phyloP scores from a whole-genome alignment of 2,888 invertebrate species.

The Dolichomitus sp. region DNA sequence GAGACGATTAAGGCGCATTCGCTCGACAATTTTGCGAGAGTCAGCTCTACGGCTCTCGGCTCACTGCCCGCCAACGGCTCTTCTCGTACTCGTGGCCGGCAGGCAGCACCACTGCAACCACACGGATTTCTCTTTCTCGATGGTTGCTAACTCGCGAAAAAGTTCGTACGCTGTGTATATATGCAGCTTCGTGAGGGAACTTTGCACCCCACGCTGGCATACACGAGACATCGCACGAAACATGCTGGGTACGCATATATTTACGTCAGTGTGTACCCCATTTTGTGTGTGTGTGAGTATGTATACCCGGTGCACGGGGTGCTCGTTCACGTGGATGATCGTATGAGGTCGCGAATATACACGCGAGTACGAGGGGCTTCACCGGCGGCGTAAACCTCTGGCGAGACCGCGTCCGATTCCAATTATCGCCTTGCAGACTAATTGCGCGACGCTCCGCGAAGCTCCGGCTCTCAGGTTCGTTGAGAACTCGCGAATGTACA shows the following conservation, averaged over 20 bases:
- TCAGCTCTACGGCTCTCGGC: constrained; percentile 49
- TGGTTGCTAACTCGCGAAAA: constrained; percentile 27
- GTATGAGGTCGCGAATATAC: constrained; percentile 56
- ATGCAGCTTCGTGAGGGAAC: constrained; percentile 28
- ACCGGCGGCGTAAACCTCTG: constrained; percentile 53
- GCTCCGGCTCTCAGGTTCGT: not conserved
- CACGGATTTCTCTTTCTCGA: constrained; percentile 20
- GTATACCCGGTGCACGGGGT: constrained; percentile 37
- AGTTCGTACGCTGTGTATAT: constrained; percentile 14
- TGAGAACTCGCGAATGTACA: not conserved
- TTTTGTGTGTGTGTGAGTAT: not conserved
- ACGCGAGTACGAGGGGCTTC: constrained; percentile 56
- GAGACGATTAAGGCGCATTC: constrained; percentile 77
- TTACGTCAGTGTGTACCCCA: not conserved
- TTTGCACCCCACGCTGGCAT: constrained; percentile 6
- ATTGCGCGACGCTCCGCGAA: constrained; percentile 55
- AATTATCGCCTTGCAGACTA: constrained; percentile 66
- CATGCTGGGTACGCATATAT: constrained; percentile 9
- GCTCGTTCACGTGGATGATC: constrained; percentile 55
- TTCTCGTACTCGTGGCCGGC: constrained; percentile 6
- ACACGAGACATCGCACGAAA: constrained; percentile 29
- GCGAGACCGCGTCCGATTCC: constrained; percentile 62
- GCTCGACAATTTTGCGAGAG: constrained; percentile 68
- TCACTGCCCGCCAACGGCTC: constrained; percentile 5
- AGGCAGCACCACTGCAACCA: not conserved